phyloP scores from a whole-genome alignment of 2,113 vertebrate genomes.

The Paradisaea rubra region DNA sequence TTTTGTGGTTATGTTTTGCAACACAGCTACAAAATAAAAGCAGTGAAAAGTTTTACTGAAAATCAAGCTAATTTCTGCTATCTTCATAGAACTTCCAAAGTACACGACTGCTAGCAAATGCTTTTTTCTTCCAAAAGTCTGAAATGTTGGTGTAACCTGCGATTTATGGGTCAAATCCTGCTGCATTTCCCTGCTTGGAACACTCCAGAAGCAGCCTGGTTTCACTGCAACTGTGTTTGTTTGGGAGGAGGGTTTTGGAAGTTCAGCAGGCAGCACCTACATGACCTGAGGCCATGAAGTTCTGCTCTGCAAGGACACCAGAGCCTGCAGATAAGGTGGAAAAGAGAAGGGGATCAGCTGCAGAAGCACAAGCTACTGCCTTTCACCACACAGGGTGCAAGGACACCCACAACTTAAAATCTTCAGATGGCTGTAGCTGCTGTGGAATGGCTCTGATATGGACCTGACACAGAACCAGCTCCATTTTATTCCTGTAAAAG shows the following conservation, averaged over 20 bases:
- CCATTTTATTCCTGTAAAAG: background rate
- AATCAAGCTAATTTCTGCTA: background rate
- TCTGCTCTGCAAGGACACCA: background rate
- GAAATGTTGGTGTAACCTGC: background rate
- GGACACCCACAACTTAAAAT: rapidly evolving
- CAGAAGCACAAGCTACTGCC: background rate
- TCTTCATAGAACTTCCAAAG: background rate
- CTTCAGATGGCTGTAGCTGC: background rate
- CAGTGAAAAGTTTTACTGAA: background rate
- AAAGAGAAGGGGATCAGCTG: background rate
- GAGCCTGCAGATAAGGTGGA: background rate
- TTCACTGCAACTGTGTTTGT: background rate
- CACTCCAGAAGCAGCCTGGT: background rate
- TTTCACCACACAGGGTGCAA: background rate
- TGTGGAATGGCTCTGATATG: background rate
- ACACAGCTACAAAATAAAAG: background rate
- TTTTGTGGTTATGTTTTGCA: background rate
- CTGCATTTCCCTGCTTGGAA: background rate
- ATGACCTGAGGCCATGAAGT: background rate
- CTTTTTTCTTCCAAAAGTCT: background rate
- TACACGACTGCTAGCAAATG: background rate
- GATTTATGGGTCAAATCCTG: background rate
- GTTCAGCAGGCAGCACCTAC: background rate
- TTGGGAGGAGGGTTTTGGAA: background rate
- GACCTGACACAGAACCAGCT: background rate